Conservation (phyloP, 2,113 vertebrate genomes). For the Syngnathoides biaculeatus region DNA sequence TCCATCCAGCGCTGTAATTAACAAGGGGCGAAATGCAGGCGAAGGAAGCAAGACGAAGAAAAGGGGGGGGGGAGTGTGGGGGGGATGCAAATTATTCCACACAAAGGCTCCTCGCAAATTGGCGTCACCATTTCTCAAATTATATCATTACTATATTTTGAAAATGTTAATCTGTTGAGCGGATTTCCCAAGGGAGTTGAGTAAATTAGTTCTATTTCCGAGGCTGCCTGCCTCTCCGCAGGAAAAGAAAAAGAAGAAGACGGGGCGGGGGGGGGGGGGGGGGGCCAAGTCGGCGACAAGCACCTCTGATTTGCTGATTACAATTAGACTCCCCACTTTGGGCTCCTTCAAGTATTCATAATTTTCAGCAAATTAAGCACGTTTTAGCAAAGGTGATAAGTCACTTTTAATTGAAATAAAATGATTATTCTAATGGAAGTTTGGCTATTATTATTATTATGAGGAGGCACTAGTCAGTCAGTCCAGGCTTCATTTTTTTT, state of each 20-base stretch:
- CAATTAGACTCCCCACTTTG: conserved; percentile 99
- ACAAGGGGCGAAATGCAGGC: conserved; percentile 90
- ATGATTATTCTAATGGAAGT: conserved; percentile 99
- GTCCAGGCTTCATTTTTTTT: conserved; percentile 93
- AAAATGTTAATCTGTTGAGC: conserved; percentile 99
- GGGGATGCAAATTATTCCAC: conserved; percentile 98
- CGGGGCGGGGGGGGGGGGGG: neutral
- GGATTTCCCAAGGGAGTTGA: conserved; percentile 99
- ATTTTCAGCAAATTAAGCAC: conserved; percentile 99
- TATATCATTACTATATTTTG: conserved; percentile 99
- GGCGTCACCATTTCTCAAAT: conserved; percentile 99
- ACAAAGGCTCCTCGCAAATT: conserved; percentile 99
- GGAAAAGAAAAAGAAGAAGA: neutral
- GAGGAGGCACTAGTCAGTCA: conserved; percentile 95
- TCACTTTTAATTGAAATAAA: conserved; percentile 99
- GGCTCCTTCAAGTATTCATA: conserved; percentile 99
- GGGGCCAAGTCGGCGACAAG: conserved; percentile 94
- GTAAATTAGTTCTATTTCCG: conserved; percentile 99
- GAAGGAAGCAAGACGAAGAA: conserved; percentile 60
- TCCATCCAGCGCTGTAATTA: conserved; percentile 99
- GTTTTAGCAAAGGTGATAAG: conserved; percentile 99
- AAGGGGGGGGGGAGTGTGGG: conserved; percentile 49
- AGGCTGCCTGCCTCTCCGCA: conserved; percentile 87
- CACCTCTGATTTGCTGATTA: conserved; percentile 99
- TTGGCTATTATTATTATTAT: conserved; percentile 99